Base-by-base conservation (phyloP, 2,888 invertebrate species). In the Drosophila lacicola region DNA sequence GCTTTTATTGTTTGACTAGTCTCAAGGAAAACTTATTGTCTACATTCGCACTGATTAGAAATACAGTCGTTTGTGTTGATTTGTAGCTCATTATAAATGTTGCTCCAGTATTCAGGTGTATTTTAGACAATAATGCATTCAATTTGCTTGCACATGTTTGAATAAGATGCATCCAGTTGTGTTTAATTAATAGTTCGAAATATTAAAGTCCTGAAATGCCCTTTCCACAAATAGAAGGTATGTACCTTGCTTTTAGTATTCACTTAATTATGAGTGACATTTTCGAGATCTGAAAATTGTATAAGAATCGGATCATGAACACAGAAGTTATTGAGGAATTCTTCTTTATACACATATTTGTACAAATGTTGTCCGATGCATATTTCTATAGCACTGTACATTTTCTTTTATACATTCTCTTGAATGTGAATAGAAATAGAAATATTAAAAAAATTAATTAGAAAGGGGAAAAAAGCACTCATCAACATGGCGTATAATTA, bases 401-500 rank as follows among this genome's bases (percentile, higher is more conserved):
- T 29, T 29, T 29, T 29, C 29, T 29, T 29, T 8, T 8, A 29
- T 4, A 13, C 36, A 36, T 3, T 4, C 11, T 3, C 4, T 13
- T 13, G 3, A 11, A 10, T 11, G 11, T 11, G 9, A 17, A 41
- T 14, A 17, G 4, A 68, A 60, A 37, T 21, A 10, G 11, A 46
- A 57, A 46, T 36, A 29, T 29, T 29, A 29, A 29, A 29, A 2
- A 36, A 36, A 36, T 13, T 36, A 36, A 36, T 11, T 36, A 36
- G 10, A 36, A 11, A 36, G 29, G 8, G 34, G 6, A 37, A 47
- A 39, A 51, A 36, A 41, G 49, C 58, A 49, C 45, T 47, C 36
- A 62, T 44, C 41, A 63, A 64, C 53, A 58, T 41, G 46, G 64
- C 42, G 51, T 69, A 61, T 73, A 80, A 83, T 86, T 80, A 67